Conservation (phyloP, 2,797 vertebrate genomes). For the Pipistrellus pipistrellus region DNA sequence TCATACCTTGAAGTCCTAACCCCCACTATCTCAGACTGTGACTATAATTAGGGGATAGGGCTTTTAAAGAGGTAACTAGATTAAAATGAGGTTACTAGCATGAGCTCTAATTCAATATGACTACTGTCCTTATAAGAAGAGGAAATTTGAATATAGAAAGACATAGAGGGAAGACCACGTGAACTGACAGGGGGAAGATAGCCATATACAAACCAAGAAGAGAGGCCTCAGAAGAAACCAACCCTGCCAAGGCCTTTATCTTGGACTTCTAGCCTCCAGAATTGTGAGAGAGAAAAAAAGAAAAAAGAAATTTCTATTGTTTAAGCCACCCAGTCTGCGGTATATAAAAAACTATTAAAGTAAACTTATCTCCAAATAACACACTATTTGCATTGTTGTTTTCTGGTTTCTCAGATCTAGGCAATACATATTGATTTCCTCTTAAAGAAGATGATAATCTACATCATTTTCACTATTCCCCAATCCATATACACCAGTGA, state of each 20-base stretch:
- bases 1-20: not conserved
- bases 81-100: not conserved
- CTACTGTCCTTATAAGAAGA: not conserved
- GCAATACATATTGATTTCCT: conserved; percentile 11
- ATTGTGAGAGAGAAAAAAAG: not conserved
- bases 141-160: not conserved
- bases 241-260: not conserved
- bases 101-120: not conserved
- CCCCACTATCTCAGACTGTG: not conserved
- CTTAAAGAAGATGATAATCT: conserved; percentile 18
- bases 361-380: conserved; percentile 22
- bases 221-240: not conserved
- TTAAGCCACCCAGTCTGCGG: not conserved
- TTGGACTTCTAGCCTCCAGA: not conserved
- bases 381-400: not conserved
- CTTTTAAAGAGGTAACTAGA: not conserved
- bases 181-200: not conserved
- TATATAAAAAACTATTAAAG: not conserved
- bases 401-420: conserved; percentile 17
- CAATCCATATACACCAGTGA: not conserved
- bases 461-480: not conserved
- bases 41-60: not conserved
- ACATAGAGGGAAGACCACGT: not conserved
- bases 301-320: not conserved
- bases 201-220: not conserved